These are phyloP conservation scores for Ganaspis sp. DNA, from an alignment of 1,140 invertebrate species.

Conservation along the genomic window DNA sequence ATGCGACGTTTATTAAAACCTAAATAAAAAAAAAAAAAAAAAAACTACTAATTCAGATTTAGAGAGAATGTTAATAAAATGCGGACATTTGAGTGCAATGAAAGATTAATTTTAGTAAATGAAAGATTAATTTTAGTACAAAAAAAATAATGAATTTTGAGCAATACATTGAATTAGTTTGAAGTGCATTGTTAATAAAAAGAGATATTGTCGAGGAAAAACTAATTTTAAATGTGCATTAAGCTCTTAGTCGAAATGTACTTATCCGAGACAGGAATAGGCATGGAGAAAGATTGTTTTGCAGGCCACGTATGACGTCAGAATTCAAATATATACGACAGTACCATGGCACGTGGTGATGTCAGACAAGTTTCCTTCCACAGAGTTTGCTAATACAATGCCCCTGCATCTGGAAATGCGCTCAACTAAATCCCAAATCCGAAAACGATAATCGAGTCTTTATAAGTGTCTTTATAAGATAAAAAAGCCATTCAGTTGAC, in stretches of 20 bases:
- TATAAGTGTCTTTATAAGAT: conserved; percentile 4
- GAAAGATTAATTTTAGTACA: too few relatives aligned
- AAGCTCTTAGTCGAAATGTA: conserved; percentile 1
- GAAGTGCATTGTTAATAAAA: too few relatives aligned
- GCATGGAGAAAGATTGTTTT: conserved; percentile 27
- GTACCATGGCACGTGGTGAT: not conserved
- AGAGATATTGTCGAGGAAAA: too few relatives aligned
- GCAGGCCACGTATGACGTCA: conserved; percentile 20
- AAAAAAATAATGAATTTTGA: too few relatives aligned
- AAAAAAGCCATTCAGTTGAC: not conserved
- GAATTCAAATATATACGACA: conserved; percentile 25
- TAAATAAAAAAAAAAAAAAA: too few relatives aligned
- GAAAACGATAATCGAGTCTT: not conserved
- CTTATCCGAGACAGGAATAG: conserved; percentile 12
- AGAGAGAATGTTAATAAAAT: too few relatives aligned
- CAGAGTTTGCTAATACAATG: not conserved
- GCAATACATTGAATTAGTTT: too few relatives aligned
- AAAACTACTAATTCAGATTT: too few relatives aligned
- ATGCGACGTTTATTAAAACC: too few relatives aligned
- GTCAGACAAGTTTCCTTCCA: conserved; percentile 9
- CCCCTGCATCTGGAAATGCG: conserved; percentile 5
- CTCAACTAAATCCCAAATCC: not conserved
- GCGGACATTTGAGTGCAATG: too few relatives aligned
- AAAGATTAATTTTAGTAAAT: too few relatives aligned
- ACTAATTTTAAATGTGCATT: not conserved